phyloP scores from a whole-genome alignment of 2,113 vertebrate species.

The Seriola aureovittata region DNA sequence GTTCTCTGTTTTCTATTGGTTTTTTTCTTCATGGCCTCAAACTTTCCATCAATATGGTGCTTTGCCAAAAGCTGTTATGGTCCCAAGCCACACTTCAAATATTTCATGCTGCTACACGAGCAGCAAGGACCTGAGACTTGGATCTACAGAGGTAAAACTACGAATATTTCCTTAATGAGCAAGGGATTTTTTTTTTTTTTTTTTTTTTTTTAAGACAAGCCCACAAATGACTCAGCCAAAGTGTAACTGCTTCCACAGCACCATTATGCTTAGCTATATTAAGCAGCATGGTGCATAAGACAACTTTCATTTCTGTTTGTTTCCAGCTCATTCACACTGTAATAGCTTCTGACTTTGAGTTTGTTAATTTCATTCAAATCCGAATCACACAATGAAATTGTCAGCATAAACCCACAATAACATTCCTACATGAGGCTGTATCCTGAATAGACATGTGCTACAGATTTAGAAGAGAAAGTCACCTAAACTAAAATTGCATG shows the following conservation, averaged over 20 bases:
- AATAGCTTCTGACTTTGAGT: conserved; percentile 6
- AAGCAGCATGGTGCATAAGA: not conserved
- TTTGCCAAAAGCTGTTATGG: conserved; percentile 46
- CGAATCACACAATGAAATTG: conserved; percentile 10
- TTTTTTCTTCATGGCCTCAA: conserved; percentile 15
- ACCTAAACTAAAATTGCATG: conserved; percentile 1
- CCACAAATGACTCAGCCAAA: not conserved
- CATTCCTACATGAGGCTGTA: conserved; percentile 4
- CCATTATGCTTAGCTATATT: not conserved
- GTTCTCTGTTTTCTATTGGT: conserved; percentile 31
- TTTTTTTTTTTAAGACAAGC: not conserved
- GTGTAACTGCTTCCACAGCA: conserved; percentile 27
- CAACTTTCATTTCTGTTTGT: conserved; percentile 21
- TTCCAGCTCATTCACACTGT: conserved; percentile 25
- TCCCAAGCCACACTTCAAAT: conserved; percentile 36
- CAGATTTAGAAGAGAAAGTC: not conserved
- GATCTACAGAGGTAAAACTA: conserved; percentile 10
- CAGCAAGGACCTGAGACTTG: conserved; percentile 8
- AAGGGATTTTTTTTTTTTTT: not conserved
- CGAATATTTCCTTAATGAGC: conserved; percentile 15
- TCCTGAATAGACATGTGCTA: not conserved
- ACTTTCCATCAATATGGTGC: conserved; percentile 34
- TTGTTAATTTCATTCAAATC: conserved; percentile 23
- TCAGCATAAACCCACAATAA: conserved; percentile 23
- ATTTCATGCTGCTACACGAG: conserved; percentile 25